Evolutionary conservation across 1,140 invertebrate genomes (phyloP).

Genomic region (Proales similis): DNA sequence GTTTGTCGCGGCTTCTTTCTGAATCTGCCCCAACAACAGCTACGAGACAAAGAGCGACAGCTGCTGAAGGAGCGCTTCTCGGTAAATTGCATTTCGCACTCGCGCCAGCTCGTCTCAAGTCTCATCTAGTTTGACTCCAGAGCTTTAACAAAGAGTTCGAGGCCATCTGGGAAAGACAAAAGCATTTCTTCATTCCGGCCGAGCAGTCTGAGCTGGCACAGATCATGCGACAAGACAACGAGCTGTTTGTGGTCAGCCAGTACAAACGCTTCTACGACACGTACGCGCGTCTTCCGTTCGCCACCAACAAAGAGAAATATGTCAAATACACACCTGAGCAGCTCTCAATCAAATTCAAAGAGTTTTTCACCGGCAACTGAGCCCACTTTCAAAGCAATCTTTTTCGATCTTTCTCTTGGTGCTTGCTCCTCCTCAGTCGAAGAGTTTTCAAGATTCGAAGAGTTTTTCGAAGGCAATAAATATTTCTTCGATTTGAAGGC

Average conservation of each 20-base stretch:
- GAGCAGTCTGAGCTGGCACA: slow-evolving; percentile 19
- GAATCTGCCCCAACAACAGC: too few species aligned
- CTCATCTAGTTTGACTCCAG: background rate
- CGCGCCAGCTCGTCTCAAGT: background rate
- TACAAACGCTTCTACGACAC: slow-evolving; percentile 22
- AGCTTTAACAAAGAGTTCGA: slow-evolving; percentile 36
- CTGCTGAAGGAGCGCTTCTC: slow-evolving; percentile 27
- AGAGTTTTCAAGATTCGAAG: too few species aligned
- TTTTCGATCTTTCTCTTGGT: slow-evolving; percentile 10
- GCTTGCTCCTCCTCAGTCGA: too few species aligned
- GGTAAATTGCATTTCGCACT: background rate
- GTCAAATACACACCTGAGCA: slow-evolving; percentile 16
- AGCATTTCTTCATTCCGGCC: slow-evolving; percentile 8
- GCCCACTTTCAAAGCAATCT: background rate
- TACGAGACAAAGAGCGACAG: slow-evolving; percentile 33
- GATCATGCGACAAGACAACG: slow-evolving; percentile 15
- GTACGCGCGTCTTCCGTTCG: slow-evolving; percentile 14
- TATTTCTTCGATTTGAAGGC: too few species aligned
- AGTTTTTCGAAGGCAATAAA: too few species aligned
- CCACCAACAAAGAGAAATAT: slow-evolving; percentile 37
- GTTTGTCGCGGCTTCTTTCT: too few species aligned
- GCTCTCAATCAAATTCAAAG: background rate
- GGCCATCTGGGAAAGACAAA: slow-evolving; percentile 33
- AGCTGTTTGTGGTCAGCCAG: slow-evolving; percentile 9
- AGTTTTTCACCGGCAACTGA: slow-evolving; percentile 33